These are phyloP conservation scores for Spinus pinus DNA, from an alignment of 2,797 vertebrate species.

Conservation along the genomic window DNA sequence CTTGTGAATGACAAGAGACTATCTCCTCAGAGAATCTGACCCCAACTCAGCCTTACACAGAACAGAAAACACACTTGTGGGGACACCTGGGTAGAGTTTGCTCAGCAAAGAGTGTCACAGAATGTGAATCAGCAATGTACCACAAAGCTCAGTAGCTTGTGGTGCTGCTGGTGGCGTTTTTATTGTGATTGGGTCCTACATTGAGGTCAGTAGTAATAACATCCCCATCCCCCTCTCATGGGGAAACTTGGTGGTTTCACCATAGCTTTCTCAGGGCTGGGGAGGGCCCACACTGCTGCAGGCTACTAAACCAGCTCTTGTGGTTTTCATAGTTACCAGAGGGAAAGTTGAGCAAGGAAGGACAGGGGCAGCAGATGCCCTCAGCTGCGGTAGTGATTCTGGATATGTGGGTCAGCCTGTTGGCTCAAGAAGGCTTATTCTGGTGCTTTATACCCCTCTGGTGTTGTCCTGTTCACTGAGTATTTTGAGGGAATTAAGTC, in stretches of 20 bases:
- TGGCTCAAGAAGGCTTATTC: background rate
- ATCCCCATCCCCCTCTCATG: accelerated
- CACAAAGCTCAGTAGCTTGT: background rate
- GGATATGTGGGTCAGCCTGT: accelerated
- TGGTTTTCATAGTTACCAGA: background rate
- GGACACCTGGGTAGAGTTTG: background rate
- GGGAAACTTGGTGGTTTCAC: background rate
- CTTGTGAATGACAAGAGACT: background rate
- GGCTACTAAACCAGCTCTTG: background rate
- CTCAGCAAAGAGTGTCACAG: background rate
- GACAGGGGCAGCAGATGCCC: background rate
- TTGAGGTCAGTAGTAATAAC: accelerated
- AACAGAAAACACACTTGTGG: background rate
- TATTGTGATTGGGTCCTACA: background rate
- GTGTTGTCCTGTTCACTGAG: background rate
- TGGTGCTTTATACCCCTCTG: background rate
- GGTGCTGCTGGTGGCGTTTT: background rate
- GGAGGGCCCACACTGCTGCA: background rate
- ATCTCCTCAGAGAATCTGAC: background rate
- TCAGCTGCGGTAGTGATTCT: background rate
- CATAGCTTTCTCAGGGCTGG: background rate
- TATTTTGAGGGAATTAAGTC: background rate
- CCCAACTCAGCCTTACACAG: background rate
- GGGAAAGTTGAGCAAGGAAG: background rate
- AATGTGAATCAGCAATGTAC: background rate